Base-by-base conservation (phyloP, 30 jellyfish, hydroid and myxozoan species). In the Aurelia sp. region DNA sequence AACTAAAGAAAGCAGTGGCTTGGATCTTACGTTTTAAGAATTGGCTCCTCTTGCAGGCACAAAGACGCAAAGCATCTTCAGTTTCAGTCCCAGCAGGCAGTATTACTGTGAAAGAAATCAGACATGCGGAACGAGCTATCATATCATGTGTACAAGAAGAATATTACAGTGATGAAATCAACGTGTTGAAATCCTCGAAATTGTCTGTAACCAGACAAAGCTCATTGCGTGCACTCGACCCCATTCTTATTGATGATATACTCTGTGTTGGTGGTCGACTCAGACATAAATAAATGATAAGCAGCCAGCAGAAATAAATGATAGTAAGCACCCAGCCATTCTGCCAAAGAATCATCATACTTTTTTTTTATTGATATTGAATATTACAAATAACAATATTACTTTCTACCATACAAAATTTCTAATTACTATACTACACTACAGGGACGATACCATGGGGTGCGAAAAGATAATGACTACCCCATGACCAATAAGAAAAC, bases 211-310 rank as follows among this genome's bases (percentile, higher is more conserved):
- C 47, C 52, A 53, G 48, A 65, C 48, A 13, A 37, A 82, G 95
- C 65, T 18, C 52, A 12, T 33, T 85, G 44, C 37, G 41, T 16
- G 23, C 37, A 17, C 66, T 85, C 44, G 75, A 57, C 6, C 90
- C 95, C 11, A 19, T 85, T n/a, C 15, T 61, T n/a, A 47, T 27
- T 15, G 67, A 85, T 21, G 95, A 67, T 37, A 27, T 85, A 44
- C 35, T 83, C 17, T 13, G 85, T 16, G 95, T 74, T 74, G 95
- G 95, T 21, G 95, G 95, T 17, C 89, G 90, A 21, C 83, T 85
- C 50, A 63, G 55, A 44, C 67, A 44, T 73, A 31, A n/a, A n/a
- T n/a, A n/a, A n/a, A n/a, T n/a, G n/a, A n/a, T n/a, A n/a, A n/a
- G n/a, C n/a, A n/a, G n/a, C 83, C 92, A 0, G 22, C 74, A 11